A percentile compares a stretch with the other conserved stretches of the same genome.
Evolutionary conservation across 2,113 vertebrate genomes (phyloP).

Genomic region (Himantopus leucocephalus): DNA sequence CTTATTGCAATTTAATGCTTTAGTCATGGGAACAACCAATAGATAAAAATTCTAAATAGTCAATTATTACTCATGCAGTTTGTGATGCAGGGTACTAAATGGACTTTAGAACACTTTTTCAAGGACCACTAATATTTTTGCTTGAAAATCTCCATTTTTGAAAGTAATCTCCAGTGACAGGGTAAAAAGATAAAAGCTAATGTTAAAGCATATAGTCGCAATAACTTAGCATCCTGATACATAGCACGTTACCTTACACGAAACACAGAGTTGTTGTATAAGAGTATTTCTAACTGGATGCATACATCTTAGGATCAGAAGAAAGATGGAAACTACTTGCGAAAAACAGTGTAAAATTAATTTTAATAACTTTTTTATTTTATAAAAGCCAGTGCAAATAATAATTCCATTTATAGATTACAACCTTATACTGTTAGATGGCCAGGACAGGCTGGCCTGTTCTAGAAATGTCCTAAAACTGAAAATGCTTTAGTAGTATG

Average conservation of each 20-base stretch:
- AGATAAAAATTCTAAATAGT: no score
- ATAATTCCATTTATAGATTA: not conserved
- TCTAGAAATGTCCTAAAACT: not conserved
- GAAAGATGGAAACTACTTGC: not conserved
- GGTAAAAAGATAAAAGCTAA: not conserved
- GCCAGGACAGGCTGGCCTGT: not conserved
- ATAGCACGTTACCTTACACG: not conserved
- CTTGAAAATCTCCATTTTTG: not conserved
- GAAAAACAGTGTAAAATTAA: not conserved
- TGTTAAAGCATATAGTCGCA: not conserved
- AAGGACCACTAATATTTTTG: not conserved
- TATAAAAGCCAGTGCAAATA: not conserved
- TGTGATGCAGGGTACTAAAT: no score
- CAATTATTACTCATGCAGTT: no score
- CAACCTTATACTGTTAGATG: not conserved
- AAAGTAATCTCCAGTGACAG: not conserved
- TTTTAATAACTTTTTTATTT: not conserved
- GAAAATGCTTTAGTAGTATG: not conserved
- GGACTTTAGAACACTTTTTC: no score
- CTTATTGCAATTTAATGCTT: no score
- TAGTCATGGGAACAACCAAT: no score
- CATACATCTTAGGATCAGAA: not conserved
- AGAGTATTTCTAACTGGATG: not conserved
- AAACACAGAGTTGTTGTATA: not conserved
- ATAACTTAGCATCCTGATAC: not conserved